Evolutionary conservation across 1,140 invertebrate species (phyloP).

Genomic region (Hycleus phaleratus): DNA sequence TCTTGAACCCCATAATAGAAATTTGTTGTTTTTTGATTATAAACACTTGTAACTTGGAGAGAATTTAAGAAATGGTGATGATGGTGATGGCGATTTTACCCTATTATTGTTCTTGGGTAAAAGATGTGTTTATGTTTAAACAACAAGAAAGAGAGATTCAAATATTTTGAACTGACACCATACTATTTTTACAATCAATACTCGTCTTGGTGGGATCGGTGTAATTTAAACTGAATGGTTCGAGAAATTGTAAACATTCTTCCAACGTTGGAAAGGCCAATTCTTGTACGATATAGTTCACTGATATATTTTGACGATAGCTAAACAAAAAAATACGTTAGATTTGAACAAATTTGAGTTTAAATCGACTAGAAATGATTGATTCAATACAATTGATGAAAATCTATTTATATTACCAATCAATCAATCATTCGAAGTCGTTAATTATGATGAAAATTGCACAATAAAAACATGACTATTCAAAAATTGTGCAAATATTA

Average conservation of each 20-base stretch:
- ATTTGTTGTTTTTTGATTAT: too few relatives aligned
- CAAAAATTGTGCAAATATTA: background rate
- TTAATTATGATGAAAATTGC: background rate
- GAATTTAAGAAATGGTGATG: too few relatives aligned
- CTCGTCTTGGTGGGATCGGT: slow-evolving; percentile 58
- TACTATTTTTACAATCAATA: slow-evolving; percentile 81
- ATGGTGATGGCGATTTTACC: too few relatives aligned
- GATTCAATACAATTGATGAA: background rate
- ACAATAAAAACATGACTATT: background rate
- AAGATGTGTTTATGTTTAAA: too few relatives aligned
- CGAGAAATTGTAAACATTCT: slow-evolving; percentile 81
- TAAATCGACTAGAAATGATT: background rate
- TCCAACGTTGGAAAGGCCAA: slow-evolving; percentile 77
- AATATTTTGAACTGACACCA: slow-evolving; percentile 51
- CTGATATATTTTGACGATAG: slow-evolving; percentile 83
- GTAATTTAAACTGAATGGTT: slow-evolving; percentile 70
- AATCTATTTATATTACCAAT: background rate
- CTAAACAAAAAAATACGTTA: slow-evolving; percentile 55
- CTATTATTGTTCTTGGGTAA: too few relatives aligned
- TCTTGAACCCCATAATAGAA: too few relatives aligned
- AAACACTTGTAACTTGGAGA: too few relatives aligned
- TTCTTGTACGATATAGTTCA: slow-evolving; percentile 75
- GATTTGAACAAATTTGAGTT: slow-evolving; percentile 1
- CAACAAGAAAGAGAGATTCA: slow-evolving; percentile 20
- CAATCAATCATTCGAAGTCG: background rate